Percentiles rank a stretch among this genome's conserved stretches.
Conservation (phyloP, 2,797 vertebrate genomes). For the Acrossocheilus fasciatus region DNA sequence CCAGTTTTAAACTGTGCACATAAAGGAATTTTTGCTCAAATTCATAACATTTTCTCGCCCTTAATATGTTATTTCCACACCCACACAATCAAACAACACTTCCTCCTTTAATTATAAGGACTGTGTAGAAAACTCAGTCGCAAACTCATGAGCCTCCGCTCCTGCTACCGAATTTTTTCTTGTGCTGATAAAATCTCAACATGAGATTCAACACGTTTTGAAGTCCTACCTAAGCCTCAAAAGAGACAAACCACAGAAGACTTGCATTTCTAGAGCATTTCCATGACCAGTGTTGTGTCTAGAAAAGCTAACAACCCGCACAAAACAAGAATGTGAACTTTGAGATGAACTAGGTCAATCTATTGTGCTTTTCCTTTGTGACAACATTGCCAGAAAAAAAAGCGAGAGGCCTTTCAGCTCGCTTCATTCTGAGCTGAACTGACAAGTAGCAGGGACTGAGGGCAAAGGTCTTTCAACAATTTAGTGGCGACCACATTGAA, state of each 20-base stretch:
- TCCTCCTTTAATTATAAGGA: not conserved
- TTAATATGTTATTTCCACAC: not conserved
- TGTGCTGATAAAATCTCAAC: not conserved
- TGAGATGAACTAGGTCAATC: conserved; percentile 28
- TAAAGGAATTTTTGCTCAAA: not conserved
- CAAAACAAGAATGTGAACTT: not conserved
- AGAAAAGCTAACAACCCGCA: conserved; percentile 19
- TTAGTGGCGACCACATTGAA: not conserved
- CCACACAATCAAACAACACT: not conserved
- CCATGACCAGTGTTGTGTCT: conserved; percentile 2
- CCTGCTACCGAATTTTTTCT: not conserved
- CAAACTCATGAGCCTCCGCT: not conserved
- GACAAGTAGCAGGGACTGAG: not conserved
- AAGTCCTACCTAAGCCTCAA: not conserved
- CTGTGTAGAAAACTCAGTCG: not conserved
- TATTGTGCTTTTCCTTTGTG: conserved; percentile 23
- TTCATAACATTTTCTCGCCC: not conserved
- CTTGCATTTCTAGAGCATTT: not conserved
- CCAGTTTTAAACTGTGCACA: not conserved
- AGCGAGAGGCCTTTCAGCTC: not conserved
- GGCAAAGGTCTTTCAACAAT: not conserved
- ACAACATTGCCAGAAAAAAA: conserved; percentile 9
- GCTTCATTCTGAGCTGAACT: not conserved
- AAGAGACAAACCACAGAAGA: not conserved
- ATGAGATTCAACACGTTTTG: conserved; percentile 7